Percentiles rank a stretch among this genome's conserved stretches.
Evolutionary conservation across 2,797 vertebrate genomes (phyloP).

Genomic region (Antrozous pallidus): DNA sequence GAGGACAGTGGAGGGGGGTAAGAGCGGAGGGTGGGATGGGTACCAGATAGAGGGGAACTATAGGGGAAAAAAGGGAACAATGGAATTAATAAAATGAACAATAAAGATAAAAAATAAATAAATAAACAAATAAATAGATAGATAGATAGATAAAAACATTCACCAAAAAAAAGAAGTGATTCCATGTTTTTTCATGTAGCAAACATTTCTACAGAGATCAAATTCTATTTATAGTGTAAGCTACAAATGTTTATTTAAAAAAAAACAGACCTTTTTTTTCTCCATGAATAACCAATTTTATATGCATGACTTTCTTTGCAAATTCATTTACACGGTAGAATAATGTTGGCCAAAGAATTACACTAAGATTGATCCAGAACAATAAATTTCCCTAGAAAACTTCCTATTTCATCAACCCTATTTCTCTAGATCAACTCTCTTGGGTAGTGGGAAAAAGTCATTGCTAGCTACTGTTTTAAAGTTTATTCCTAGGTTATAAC

Average conservation of each 20-base stretch:
- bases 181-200: neutral
- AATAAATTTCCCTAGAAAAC: neutral
- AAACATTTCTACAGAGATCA: slow-evolving; percentile 16
- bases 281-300: slow-evolving; percentile 25
- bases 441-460: neutral
- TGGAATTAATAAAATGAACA: no score
- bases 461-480: neutral
- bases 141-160: no score
- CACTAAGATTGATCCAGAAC: neutral
- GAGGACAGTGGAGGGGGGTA: no score
- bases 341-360: neutral
- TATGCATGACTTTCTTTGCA: neutral
- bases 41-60: no score
- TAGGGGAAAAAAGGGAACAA: no score
- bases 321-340: slow-evolving; percentile 7
- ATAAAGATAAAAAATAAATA: no score
- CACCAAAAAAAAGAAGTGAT: slow-evolving; percentile 23
- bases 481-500: neutral
- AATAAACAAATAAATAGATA: no score
- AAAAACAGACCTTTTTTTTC: neutral
- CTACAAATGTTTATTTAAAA: neutral
- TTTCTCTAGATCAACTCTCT: neutral
- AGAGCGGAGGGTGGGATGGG: no score
- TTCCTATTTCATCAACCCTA: neutral
- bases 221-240: slow-evolving; percentile 22